A percentile compares a stretch with the other conserved stretches of the same genome.
Conservation (phyloP, 2,888 invertebrate genomes). For the Apocheima hispidaria region DNA sequence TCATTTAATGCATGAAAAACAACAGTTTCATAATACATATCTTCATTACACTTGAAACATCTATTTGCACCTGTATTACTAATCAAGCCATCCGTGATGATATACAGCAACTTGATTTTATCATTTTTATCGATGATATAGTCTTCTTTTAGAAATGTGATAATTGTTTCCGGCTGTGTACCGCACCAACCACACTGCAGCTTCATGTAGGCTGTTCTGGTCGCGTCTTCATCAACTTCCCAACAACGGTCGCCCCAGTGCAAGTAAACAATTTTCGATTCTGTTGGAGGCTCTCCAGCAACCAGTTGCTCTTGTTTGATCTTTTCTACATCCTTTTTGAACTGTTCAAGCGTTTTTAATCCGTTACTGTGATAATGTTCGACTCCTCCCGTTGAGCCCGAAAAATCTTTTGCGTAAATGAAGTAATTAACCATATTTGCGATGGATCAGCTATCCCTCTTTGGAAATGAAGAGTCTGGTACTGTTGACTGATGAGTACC, state of each 20-base stretch:
- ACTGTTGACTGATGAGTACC: too few species aligned
- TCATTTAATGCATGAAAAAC: slow-evolving; percentile 51
- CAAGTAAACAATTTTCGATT: slow-evolving; percentile 51
- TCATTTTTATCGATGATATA: slow-evolving; percentile 30
- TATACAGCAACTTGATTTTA: slow-evolving; percentile 38
- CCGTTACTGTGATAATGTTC: slow-evolving; percentile 47
- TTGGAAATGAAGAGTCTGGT: too few species aligned
- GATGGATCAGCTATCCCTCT: background rate
- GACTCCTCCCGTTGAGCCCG: background rate
- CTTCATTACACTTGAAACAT: slow-evolving; percentile 47
- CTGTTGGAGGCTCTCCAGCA: slow-evolving; percentile 31
- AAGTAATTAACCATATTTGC: background rate
- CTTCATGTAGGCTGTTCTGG: background rate
- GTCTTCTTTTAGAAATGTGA: background rate
- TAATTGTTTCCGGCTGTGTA: background rate
- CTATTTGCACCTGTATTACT: background rate
- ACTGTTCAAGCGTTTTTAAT: slow-evolving; percentile 46
- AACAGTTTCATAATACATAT: slow-evolving; percentile 52
- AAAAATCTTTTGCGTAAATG: slow-evolving; percentile 1
- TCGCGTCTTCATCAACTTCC: slow-evolving; percentile 47
- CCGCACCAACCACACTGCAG: background rate
- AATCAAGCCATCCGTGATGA: slow-evolving; percentile 51
- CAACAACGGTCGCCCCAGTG: slow-evolving; percentile 51
- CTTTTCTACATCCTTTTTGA: slow-evolving; percentile 47
- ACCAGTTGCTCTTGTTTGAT: slow-evolving; percentile 39